phyloP scores from a whole-genome alignment of 2,113 vertebrate genomes.

The Clupea harengus region DNA sequence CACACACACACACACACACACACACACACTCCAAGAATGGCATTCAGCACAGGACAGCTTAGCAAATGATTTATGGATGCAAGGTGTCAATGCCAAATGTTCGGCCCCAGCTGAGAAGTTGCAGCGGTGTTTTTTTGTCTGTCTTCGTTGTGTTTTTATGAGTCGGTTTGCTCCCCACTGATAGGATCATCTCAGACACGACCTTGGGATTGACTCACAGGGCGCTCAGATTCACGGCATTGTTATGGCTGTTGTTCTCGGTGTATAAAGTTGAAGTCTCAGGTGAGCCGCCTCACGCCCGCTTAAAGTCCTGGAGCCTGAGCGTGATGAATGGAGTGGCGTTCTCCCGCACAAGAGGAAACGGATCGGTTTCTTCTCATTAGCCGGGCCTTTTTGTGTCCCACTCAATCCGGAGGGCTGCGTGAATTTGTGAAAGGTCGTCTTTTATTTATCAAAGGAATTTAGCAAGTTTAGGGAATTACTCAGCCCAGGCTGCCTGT shows the following conservation, averaged over 20 bases:
- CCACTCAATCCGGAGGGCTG: neutral
- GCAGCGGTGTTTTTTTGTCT: neutral
- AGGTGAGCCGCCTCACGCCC: neutral
- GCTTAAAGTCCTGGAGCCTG: neutral
- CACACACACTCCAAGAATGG: constrained; percentile 9
- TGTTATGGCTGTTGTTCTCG: neutral
- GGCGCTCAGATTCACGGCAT: neutral
- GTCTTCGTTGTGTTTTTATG: neutral
- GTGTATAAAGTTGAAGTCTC: constrained; percentile 2
- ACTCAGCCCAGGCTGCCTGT: neutral
- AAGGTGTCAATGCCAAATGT: constrained; percentile 37
- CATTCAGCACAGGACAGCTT: constrained; percentile 33
- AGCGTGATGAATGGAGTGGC: neutral
- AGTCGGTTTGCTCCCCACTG: neutral
- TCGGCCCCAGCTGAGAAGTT: constrained; percentile 32
- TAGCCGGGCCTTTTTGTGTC: neutral
- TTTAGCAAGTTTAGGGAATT: constrained; percentile 12
- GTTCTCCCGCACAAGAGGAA: neutral
- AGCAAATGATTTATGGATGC: constrained; percentile 41
- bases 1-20: neutral
- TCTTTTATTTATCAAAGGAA: constrained; percentile 19
- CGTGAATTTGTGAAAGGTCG: neutral
- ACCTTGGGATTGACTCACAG: constrained; percentile 28
- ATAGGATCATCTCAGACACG: constrained; percentile 11
- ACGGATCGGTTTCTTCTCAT: constrained; percentile 7